Conservation (phyloP, 2,113 vertebrate genomes). For the Sus scrofa region DNA sequence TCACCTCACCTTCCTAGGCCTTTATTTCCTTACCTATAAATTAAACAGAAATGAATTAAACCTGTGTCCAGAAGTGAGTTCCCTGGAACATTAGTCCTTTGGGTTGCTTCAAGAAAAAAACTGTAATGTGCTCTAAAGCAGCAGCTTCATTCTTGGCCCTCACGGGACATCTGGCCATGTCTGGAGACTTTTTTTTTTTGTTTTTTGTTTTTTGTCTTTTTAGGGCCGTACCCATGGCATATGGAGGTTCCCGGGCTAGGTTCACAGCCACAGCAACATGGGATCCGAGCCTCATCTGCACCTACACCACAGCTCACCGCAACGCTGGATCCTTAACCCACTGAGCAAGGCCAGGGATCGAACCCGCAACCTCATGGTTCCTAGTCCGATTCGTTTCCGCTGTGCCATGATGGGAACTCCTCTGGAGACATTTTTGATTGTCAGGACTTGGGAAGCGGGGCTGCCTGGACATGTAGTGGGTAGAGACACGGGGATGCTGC, state of each 20-base stretch:
- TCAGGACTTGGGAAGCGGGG: neutral
- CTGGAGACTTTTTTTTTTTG: too few species aligned
- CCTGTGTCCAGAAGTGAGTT: neutral
- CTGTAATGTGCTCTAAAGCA: neutral
- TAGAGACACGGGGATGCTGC: neutral
- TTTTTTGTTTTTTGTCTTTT: too few species aligned
- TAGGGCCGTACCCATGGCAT: too few species aligned
- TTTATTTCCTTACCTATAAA: neutral
- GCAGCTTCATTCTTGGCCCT: neutral
- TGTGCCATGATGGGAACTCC: too few species aligned
- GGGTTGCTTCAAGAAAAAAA: neutral
- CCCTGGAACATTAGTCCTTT: neutral
- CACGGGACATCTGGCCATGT: neutral
- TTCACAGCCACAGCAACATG: too few species aligned
- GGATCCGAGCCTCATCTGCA: too few species aligned
- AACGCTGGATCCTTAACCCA: too few species aligned
- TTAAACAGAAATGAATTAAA: neutral
- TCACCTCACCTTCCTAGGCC: neutral
- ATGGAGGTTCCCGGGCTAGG: too few species aligned
- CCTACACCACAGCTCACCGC: too few species aligned
- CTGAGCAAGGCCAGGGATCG: too few species aligned
- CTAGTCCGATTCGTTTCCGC: too few species aligned
- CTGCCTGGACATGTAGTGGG: neutral
- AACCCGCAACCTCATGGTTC: too few species aligned
- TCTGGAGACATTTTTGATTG: neutral